A percentile compares a stretch with the other conserved stretches of the same genome.
These are phyloP conservation scores for Peromyscus maniculatus DNA, from an alignment of 2,113 vertebrate genomes.

Conservation along the genomic window DNA sequence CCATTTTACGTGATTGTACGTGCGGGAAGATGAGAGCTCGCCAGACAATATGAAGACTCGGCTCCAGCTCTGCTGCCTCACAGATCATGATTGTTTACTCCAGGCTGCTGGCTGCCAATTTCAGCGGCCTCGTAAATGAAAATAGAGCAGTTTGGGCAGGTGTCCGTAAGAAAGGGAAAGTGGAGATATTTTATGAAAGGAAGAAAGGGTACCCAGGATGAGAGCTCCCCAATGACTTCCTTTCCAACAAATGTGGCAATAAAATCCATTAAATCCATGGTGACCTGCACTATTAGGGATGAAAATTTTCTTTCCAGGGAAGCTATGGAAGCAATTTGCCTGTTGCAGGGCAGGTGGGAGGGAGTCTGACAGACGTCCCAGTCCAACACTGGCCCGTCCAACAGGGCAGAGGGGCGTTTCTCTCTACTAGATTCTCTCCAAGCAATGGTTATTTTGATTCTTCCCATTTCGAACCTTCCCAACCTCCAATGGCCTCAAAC, in stretches of 20 bases:
- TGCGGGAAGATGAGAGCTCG: neutral
- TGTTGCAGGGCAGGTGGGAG: conserved; percentile 17
- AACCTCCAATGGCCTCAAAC: neutral
- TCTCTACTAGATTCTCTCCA: neutral
- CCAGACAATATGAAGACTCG: neutral
- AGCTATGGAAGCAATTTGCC: conserved; percentile 3
- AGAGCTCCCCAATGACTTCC: conserved; percentile 43
- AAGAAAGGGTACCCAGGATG: conserved; percentile 47
- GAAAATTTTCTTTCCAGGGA: conserved; percentile 35
- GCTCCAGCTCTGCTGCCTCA: neutral
- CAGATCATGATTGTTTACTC: neutral
- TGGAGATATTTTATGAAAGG: conserved; percentile 21
- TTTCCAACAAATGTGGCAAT: conserved; percentile 50
- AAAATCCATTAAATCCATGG: conserved; percentile 54
- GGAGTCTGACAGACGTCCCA: neutral
- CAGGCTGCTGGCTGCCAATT: neutral
- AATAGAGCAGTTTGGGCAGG: conserved; percentile 42
- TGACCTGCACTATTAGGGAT: neutral
- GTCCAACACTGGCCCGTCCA: neutral
- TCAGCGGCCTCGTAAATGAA: neutral
- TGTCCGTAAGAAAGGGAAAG: neutral
- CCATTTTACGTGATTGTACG: neutral
- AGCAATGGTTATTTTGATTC: neutral
- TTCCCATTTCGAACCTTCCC: neutral
- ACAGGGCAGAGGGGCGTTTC: neutral